phyloP scores from a whole-genome alignment of 2,797 vertebrate genomes.

The Lagorchestes hirsutus region DNA sequence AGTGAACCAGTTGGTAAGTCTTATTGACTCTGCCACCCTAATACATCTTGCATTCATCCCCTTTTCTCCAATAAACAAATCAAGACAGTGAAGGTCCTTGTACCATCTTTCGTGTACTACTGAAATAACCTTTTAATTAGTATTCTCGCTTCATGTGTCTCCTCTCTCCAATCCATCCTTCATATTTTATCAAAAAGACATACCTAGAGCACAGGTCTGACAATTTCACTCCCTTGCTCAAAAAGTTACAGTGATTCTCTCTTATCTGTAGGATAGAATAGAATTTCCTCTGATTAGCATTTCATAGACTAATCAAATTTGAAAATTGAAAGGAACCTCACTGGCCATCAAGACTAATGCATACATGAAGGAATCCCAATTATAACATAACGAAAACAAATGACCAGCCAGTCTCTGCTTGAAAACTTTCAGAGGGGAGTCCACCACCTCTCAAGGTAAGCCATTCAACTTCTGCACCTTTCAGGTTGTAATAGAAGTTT shows the following conservation, averaged over 20 bases:
- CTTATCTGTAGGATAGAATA: neutral
- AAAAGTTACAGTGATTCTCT: neutral
- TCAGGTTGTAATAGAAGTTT: neutral
- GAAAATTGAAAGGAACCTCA: neutral
- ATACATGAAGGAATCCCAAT: neutral
- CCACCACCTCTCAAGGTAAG: neutral
- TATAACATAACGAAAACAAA: neutral
- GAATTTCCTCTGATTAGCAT: neutral
- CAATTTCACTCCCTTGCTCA: neutral
- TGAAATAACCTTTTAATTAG: neutral
- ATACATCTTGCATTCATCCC: too few relatives aligned
- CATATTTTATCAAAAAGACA: neutral
- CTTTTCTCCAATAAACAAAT: neutral
- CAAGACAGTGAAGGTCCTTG: neutral
- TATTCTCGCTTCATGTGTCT: neutral
- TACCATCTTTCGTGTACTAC: neutral
- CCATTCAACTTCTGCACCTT: neutral
- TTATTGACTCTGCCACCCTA: neutral
- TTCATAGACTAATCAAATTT: neutral
- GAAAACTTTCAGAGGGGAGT: neutral
- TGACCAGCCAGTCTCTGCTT: neutral
- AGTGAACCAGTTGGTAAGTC: neutral
- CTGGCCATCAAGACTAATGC: neutral
- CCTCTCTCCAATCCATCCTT: neutral
- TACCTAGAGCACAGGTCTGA: neutral